Percentiles rank a stretch among this genome's conserved stretches.
phyloP scores from a whole-genome alignment of 1,140 invertebrate species.

The Anastrepha obliqua region DNA sequence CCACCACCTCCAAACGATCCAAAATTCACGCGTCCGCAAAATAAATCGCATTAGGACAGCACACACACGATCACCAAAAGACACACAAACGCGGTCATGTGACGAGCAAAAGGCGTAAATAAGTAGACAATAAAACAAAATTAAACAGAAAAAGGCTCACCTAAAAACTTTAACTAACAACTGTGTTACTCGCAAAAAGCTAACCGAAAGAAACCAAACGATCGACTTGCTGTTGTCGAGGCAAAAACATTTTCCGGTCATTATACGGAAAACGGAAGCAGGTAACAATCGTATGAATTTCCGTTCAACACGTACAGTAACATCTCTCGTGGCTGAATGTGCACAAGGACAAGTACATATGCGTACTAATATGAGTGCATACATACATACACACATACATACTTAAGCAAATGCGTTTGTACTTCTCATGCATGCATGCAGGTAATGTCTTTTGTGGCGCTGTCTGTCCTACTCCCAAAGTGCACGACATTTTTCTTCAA shows the following conservation, averaged over 20 bases:
- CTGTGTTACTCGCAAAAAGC: not conserved
- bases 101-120: not conserved
- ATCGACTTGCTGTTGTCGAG: conserved; percentile 22
- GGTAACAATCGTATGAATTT: conserved; percentile 70
- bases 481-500: conserved; percentile 43
- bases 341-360: not conserved
- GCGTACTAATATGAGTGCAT: not conserved
- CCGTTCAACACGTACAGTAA: conserved; percentile 57
- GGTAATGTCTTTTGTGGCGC: conserved; percentile 21
- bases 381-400: not conserved
- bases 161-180: not conserved
- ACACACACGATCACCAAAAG: no score
- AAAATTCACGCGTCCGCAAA: no score
- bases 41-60: no score
- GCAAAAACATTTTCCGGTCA: conserved; percentile 57
- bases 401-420: not conserved
- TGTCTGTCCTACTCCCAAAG: conserved; percentile 13
- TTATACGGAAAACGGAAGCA: conserved; percentile 69
- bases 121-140: not conserved
- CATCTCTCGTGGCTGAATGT: not conserved
- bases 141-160: conserved; percentile 14
- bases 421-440: not conserved
- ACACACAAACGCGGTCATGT: not conserved
- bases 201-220: not conserved
- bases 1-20: no score